Percentiles rank a stretch among this genome's conserved stretches.
These are phyloP conservation scores for Onychorhynchus coronatus DNA, from an alignment of 2,113 vertebrate species.

Conservation along the genomic window DNA sequence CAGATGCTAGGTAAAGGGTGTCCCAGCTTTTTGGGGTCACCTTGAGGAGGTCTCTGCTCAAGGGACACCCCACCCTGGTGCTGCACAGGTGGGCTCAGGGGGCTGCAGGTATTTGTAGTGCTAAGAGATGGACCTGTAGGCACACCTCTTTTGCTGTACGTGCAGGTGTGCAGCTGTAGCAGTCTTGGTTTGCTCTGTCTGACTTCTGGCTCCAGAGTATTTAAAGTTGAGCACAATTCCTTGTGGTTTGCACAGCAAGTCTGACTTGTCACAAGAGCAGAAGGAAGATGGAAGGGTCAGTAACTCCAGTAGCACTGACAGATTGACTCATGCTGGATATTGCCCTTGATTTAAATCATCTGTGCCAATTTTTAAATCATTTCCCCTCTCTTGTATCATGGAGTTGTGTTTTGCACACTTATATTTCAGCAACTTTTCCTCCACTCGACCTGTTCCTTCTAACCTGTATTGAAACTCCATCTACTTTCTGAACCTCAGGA, in stretches of 20 bases:
- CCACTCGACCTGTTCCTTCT: background rate
- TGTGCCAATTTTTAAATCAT: background rate
- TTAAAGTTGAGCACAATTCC: background rate
- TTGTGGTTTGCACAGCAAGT: background rate
- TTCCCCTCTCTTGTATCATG: background rate
- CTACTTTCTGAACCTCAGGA: conserved; percentile 80
- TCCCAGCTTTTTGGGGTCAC: background rate
- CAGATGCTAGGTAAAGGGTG: background rate
- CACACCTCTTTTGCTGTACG: background rate
- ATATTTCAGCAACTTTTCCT: background rate
- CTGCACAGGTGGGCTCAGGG: background rate
- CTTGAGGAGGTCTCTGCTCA: background rate
- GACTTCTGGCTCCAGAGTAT: background rate
- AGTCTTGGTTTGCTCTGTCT: background rate
- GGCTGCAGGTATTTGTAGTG: background rate
- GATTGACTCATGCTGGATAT: background rate
- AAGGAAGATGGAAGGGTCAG: background rate
- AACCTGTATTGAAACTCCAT: background rate
- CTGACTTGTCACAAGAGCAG: background rate
- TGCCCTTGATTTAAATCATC: background rate
- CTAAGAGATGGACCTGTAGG: background rate
- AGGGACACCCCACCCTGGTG: background rate
- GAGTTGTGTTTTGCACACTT: background rate
- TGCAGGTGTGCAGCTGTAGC: background rate
- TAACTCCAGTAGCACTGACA: background rate